Percentiles rank a stretch among this genome's conserved stretches.
Conservation (phyloP, 2,113 vertebrate species). For the Tylochromis polylepis region DNA sequence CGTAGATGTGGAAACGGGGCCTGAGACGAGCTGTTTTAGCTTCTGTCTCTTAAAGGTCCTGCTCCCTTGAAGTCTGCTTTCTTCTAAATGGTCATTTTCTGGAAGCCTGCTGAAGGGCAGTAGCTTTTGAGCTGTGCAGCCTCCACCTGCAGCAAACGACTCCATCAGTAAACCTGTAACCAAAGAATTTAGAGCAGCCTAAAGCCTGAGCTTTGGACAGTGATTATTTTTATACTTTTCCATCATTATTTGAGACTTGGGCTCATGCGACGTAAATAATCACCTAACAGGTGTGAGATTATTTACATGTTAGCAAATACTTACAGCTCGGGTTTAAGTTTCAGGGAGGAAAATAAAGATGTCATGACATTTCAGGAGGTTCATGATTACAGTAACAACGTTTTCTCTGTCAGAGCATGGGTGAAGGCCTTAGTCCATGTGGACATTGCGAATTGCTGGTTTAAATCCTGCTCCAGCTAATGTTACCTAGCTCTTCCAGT, state of each 20-base stretch:
- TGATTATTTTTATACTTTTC: neutral
- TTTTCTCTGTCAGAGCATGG: too few species aligned
- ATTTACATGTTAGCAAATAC: neutral
- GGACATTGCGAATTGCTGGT: neutral
- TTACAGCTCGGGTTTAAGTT: neutral
- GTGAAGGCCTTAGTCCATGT: too few species aligned
- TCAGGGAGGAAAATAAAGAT: neutral
- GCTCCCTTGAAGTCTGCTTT: neutral
- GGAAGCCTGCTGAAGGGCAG: neutral
- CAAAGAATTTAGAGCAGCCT: too few species aligned
- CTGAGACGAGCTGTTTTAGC: neutral
- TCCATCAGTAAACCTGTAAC: neutral
- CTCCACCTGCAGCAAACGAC: neutral
- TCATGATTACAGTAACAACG: too few species aligned
- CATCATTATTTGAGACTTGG: neutral
- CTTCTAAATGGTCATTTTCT: neutral
- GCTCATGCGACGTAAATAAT: neutral
- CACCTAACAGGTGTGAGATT: neutral
- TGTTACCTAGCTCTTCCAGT: neutral
- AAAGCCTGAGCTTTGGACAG: neutral
- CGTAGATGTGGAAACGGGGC: too few species aligned
- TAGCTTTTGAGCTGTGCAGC: neutral
- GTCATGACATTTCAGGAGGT: too few species aligned
- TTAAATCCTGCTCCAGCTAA: neutral
- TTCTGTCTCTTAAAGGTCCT: neutral